Base-by-base conservation (phyloP, 2,797 vertebrate genomes). In the Phoxinus dragarum region DNA sequence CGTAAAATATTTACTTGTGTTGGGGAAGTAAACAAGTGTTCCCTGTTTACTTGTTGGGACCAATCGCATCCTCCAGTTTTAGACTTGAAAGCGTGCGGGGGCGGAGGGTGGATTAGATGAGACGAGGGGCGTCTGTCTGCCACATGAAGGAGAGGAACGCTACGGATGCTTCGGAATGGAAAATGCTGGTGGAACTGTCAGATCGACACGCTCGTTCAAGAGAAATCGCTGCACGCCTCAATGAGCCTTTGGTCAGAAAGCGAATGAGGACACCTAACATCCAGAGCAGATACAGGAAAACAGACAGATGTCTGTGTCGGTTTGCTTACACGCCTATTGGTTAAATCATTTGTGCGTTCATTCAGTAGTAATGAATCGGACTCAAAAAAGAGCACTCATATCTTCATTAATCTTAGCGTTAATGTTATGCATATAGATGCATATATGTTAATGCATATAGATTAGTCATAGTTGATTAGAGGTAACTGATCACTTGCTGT, bases 1-100 rank as follows among this genome's bases (percentile, higher is more conserved):
- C 87, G 90, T 95, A 81, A 95, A 95, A 95, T 94, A 95, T 95
- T 94, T 93, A 95, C 90, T 88, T 69, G 87, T 89, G 88, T 86
- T 85, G 56, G 89, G 89, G 90, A 93, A 90, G 92, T 93, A 94
- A 95, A 94, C 93, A 95, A 94, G 88, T 76, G 27, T 64, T 90
- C 76, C 88, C 80, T 90, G 85, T 88, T 86, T 86, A 91, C 92
- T 94, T 91, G 84, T 90, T 92, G 93, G 91, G 91, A 91, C 93
- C 93, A 94, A 93, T 95, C 94, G 92, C 87, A 91, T 87, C 83
- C 89, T 91, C 89, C 80, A 74, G 47, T 78, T 80, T 85, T 42
- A 59, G 87, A 88, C 85, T 79, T 91, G 74, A 86, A 89, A 89
- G 85, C 14, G 54, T 67, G 80, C 16, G 21, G 66, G 67, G 54